Evolutionary conservation across 2,888 invertebrate species (phyloP).

Genomic region (Drosophila neonasuta): DNA sequence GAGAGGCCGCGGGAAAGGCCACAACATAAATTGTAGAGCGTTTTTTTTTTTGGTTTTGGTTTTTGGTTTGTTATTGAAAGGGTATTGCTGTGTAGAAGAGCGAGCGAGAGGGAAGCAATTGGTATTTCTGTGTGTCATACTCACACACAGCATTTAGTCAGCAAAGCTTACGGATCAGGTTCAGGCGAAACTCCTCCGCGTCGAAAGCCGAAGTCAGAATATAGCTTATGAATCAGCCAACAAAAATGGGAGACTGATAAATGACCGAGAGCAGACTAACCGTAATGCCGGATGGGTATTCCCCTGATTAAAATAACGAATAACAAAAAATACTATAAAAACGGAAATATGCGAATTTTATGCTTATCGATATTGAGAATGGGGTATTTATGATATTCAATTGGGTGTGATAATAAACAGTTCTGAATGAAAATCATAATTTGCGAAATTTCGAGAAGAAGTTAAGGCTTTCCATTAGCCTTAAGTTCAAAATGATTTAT

Average conservation of each 20-base stretch:
- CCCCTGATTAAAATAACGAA: slow-evolving; percentile 5
- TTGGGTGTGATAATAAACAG: not conserved
- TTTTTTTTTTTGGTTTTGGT: not conserved
- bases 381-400: not conserved
- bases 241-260: not conserved
- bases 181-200: not conserved
- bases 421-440: no score
- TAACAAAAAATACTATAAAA: no score
- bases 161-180: slow-evolving; percentile 16
- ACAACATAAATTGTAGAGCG: slow-evolving; percentile 14
- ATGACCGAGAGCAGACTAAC: not conserved
- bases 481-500: not conserved
- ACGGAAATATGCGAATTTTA: not conserved
- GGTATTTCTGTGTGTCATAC: slow-evolving; percentile 4
- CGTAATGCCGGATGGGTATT: not conserved
- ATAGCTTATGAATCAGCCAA: slow-evolving; percentile 16
- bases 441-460: no score
- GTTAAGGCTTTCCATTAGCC: not conserved
- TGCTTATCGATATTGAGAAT: not conserved
- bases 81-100: not conserved
- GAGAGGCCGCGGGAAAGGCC: slow-evolving; percentile 43
- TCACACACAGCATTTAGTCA: slow-evolving; percentile 15
- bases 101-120: not conserved
- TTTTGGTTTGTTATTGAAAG: not conserved
- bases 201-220: not conserved